Evolutionary conservation across 1,140 invertebrate genomes (phyloP).

Genomic region (Ceratoteleas bidentatus): DNA sequence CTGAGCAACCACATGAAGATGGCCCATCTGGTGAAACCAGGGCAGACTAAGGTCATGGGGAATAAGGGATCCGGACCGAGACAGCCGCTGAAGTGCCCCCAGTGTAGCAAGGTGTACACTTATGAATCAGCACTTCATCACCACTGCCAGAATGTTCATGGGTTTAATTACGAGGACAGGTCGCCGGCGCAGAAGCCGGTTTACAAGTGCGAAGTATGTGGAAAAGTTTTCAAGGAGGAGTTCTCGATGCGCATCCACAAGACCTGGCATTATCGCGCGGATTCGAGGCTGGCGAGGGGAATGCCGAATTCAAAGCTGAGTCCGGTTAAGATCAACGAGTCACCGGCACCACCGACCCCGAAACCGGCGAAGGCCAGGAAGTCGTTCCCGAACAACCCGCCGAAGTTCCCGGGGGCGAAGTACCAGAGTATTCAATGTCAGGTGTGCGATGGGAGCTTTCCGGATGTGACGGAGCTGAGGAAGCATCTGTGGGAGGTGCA

Average conservation of each 20-base stretch:
- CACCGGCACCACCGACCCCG: not conserved
- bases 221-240: constrained; percentile 82
- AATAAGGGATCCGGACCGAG: constrained; percentile 30
- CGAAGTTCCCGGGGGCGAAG: constrained; percentile 17
- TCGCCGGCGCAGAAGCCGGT: not conserved
- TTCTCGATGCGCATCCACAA: constrained; percentile 83
- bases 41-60: not conserved
- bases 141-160: constrained; percentile 72
- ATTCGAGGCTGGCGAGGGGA: constrained; percentile 62
- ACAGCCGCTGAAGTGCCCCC: constrained; percentile 64
- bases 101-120: constrained; percentile 74
- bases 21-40: constrained; percentile 46
- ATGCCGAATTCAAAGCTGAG: constrained; percentile 40
- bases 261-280: constrained; percentile 82
- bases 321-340: constrained; percentile 1
- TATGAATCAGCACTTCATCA: constrained; percentile 70
- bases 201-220: constrained; percentile 83
- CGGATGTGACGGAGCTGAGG: constrained; percentile 72
- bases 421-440: constrained; percentile 73
- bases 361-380: constrained; percentile 75
- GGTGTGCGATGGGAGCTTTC: constrained; percentile 76
- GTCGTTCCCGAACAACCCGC: constrained; percentile 70
- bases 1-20: constrained; percentile 54
- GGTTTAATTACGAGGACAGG: constrained; percentile 39
- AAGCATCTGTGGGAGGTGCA: constrained; percentile 79